Conservation (phyloP, 37 sponge, comb jelly and placozoan genomes). For the Petrosia ficiformis region DNA sequence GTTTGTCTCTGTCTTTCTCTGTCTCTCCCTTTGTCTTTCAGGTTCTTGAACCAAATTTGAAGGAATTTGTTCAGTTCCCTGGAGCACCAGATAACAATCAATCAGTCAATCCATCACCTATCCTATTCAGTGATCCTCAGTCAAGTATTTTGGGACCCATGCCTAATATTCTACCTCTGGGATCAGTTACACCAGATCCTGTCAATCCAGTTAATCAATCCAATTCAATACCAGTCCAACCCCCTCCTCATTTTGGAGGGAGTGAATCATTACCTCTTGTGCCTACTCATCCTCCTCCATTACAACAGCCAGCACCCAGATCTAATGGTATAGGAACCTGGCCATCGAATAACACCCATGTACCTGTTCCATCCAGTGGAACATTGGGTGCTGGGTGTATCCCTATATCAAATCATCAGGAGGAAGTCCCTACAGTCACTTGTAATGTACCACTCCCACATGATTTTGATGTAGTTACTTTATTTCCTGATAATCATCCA, state of each 20-base stretch:
- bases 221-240: background rate
- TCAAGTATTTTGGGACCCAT: background rate
- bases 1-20: background rate
- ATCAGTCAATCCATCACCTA: background rate
- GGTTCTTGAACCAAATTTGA: background rate
- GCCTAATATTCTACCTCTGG: background rate
- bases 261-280: background rate
- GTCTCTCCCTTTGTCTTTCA: too few species aligned
- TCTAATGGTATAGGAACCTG: background rate
- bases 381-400: background rate
- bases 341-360: background rate
- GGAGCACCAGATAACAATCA: background rate
- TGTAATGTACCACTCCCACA: background rate
- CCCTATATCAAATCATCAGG: background rate
- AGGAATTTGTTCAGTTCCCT: background rate
- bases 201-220: background rate
- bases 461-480: background rate
- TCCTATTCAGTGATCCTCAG: background rate
- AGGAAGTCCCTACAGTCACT: background rate
- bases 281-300: background rate
- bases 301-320: too few species aligned
- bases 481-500: constrained; percentile 1
- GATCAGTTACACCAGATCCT: background rate
- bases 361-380: background rate
- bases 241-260: background rate